Base-by-base conservation (phyloP, 92 coral and sea anemone genomes). In the Paragorgia papillata region DNA sequence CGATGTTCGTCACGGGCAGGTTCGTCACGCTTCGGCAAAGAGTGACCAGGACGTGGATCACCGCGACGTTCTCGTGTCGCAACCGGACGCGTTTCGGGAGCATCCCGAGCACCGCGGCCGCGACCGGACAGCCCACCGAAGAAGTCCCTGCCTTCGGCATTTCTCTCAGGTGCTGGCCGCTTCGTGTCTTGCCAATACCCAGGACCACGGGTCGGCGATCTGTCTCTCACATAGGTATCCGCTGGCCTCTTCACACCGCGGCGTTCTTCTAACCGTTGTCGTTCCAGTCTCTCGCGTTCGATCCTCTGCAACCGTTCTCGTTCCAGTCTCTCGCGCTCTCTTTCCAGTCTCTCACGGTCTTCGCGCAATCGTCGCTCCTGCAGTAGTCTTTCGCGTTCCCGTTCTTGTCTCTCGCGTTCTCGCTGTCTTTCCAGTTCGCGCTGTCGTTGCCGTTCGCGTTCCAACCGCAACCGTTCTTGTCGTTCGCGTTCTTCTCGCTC, bases 181-280 rank as follows among this genome's bases (percentile, higher is more conserved):
- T 94, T 94, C 10, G 97, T 62, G 39, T 94, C 98, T 62, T 91
- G 97, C 98, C 98, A 94, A 76, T 86, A 94, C 15, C 98, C 98
- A 66, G 87, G 89, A 34, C 81, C 83, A 74, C 90, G 85, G 73
- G 84, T 85, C 25, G 87, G 86, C 24, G 90, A 86, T 15, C 85
- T 37, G 54, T 83, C 86, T 14, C 93, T 87, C 65, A 85, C 90
- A 66, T 83, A 90, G 1, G 95, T 61, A 15, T 83, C 90, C 20
- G 83, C 97, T 62, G 97, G 82, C 24, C 98, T 89, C 73, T 94
- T 94, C 22, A 88, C 69, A 22, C 89, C 92, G 35, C 98, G 90
- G 41, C 97, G 90, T 53, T 70, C 77, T 54, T 94, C 98, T 27
- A 83, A 68, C 27, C 97, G 92, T 54, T 90, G 88, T 21, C 94